These are phyloP conservation scores for Coremacera marginata DNA, from an alignment of 2,888 invertebrate species.

Conservation along the genomic window DNA sequence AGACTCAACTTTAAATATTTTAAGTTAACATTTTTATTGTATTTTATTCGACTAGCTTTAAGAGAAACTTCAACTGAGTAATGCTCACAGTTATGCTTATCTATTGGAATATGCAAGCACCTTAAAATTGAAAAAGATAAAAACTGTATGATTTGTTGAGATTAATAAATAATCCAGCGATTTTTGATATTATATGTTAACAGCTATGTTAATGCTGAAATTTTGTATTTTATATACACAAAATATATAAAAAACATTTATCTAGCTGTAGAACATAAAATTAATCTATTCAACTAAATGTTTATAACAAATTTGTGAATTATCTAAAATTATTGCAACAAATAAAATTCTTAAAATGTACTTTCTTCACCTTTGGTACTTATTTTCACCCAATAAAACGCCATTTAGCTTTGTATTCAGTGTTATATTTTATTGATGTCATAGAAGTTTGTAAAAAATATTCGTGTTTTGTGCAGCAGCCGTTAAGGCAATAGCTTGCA, in stretches of 20 bases:
- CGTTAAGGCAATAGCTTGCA: neutral
- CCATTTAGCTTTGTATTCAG: neutral
- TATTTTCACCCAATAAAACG: neutral
- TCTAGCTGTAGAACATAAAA: neutral
- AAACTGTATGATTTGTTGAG: no score
- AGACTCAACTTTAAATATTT: no score
- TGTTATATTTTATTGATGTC: conserved; percentile 8
- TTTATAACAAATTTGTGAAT: neutral
- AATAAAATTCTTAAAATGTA: neutral
- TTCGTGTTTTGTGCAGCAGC: neutral
- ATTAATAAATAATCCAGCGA: no score
- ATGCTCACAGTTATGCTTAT: neutral
- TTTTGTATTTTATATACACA: neutral
- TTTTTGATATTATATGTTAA: conserved; percentile 7
- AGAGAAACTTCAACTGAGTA: no score
- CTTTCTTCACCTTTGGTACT: no score
- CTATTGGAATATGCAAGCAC: neutral
- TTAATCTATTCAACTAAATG: neutral
- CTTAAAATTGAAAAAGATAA: no score
- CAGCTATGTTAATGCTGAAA: conserved; percentile 9
- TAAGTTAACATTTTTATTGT: no score
- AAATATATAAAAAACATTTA: neutral
- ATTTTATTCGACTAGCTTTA: no score
- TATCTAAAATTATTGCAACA: neutral
- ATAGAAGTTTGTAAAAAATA: conserved; percentile 17